A percentile compares a stretch with the other conserved stretches of the same genome.
These are phyloP conservation scores for Leucoraja erinaceus DNA, from an alignment of 2,113 vertebrate genomes.

Conservation along the genomic window DNA sequence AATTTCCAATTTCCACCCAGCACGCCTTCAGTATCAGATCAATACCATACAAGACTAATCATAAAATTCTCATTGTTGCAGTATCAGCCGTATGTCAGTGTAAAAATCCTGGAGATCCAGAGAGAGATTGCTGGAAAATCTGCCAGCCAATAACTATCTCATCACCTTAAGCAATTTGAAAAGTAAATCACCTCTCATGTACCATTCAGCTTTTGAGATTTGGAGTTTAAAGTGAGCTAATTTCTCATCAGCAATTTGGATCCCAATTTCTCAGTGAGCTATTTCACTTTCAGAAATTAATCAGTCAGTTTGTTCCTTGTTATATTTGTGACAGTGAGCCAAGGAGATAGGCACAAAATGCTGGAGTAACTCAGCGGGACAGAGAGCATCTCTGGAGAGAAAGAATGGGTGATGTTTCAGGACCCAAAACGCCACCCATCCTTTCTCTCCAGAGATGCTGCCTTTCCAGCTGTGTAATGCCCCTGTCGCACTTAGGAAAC, in stretches of 20 bases:
- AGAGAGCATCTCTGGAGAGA: too few species aligned
- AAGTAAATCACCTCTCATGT: background rate
- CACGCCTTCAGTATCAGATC: too few species aligned
- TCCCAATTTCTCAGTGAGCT: background rate
- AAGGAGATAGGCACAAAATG: background rate
- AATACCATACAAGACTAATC: too few species aligned
- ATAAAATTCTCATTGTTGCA: background rate
- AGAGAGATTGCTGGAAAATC: background rate
- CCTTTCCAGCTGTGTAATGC: too few species aligned
- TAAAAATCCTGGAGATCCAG: background rate
- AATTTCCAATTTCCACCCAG: too few species aligned
- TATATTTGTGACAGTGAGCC: background rate
- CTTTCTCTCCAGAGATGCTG: too few species aligned
- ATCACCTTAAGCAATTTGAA: background rate
- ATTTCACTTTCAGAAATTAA: conserved; percentile 19
- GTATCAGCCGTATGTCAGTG: background rate
- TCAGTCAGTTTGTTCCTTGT: background rate
- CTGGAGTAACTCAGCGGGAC: too few species aligned
- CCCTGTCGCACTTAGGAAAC: too few species aligned
- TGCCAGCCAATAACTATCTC: background rate
- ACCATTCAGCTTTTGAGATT: background rate
- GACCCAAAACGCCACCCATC: too few species aligned
- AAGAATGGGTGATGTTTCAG: too few species aligned
- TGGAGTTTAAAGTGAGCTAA: background rate
- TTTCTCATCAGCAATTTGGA: background rate